phyloP scores from a whole-genome alignment of 2,113 vertebrate genomes.

The Dryoscopus gambensis region DNA sequence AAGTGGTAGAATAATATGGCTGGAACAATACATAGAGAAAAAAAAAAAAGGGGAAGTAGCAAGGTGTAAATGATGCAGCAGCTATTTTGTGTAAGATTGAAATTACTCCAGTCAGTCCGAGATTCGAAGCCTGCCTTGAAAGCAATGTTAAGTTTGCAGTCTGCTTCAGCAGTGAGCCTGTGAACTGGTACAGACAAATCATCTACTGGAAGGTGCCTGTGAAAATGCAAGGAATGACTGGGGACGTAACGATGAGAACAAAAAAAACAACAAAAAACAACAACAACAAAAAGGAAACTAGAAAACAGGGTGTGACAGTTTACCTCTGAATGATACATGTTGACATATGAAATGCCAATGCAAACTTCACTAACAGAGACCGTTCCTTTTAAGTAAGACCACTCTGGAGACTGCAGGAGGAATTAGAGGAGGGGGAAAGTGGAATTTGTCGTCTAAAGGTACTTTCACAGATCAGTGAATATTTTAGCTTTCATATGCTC shows the following conservation, averaged over 20 bases:
- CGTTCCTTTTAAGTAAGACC: not conserved
- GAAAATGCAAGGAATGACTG: not conserved
- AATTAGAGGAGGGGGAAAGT: fast-evolving
- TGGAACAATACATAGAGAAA: not conserved
- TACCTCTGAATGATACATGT: not conserved
- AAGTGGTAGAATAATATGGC: not conserved
- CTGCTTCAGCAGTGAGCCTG: not conserved
- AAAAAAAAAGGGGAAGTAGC: not conserved
- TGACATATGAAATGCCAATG: not conserved
- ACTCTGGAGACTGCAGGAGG: not conserved
- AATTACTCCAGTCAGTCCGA: not conserved
- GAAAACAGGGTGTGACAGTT: not conserved
- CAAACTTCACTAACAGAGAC: not conserved
- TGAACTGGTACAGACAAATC: not conserved
- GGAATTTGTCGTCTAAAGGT: not conserved
- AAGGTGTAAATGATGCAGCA: not conserved
- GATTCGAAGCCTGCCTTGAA: not conserved
- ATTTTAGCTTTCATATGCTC: not conserved
- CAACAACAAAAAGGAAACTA: not conserved
- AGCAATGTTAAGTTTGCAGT: not conserved
- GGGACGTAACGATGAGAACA: not conserved
- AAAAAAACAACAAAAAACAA: not conserved
- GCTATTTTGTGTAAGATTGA: not conserved
- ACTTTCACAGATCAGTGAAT: not conserved
- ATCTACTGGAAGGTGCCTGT: not conserved